Evolutionary conservation across 2,113 vertebrate genomes (phyloP).

Genomic region (Scytalopus superciliaris): DNA sequence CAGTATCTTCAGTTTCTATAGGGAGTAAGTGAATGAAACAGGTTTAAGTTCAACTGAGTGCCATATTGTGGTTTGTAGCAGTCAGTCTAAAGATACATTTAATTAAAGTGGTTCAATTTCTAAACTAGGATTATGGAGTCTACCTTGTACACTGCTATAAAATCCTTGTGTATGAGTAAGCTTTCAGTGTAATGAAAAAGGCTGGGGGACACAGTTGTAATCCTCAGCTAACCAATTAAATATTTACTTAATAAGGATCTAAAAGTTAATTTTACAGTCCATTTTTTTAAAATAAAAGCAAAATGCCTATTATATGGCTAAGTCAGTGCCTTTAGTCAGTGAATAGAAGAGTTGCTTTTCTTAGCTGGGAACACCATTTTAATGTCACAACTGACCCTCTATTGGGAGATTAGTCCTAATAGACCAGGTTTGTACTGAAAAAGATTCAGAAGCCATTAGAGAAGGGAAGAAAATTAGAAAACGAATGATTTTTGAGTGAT

Average conservation of each 20-base stretch:
- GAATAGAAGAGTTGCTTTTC: not conserved
- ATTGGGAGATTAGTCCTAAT: not conserved
- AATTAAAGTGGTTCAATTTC: constrained; percentile 13
- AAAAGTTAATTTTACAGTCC: not conserved
- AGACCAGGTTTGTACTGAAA: not conserved
- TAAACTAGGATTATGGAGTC: not conserved
- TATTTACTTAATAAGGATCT: constrained; percentile 1
- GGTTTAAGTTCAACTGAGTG: not conserved
- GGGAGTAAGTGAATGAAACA: not conserved
- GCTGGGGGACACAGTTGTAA: not conserved
- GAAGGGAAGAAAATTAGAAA: not conserved
- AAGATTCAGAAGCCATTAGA: not conserved
- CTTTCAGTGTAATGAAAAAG: constrained; percentile 11
- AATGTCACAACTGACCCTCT: not conserved
- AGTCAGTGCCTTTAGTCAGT: not conserved
- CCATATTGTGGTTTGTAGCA: not conserved
- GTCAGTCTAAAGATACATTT: not conserved
- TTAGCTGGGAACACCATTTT: not conserved
- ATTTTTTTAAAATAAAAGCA: not conserved
- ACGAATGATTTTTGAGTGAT: not conserved
- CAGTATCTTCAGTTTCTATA: not conserved
- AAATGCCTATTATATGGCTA: not conserved
- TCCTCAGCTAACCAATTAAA: constrained; percentile 5
- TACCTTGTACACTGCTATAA: not conserved
- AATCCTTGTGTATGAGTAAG: not conserved